Conservation (phyloP, 2,113 vertebrate species). For the Stegostoma tigrinum region DNA sequence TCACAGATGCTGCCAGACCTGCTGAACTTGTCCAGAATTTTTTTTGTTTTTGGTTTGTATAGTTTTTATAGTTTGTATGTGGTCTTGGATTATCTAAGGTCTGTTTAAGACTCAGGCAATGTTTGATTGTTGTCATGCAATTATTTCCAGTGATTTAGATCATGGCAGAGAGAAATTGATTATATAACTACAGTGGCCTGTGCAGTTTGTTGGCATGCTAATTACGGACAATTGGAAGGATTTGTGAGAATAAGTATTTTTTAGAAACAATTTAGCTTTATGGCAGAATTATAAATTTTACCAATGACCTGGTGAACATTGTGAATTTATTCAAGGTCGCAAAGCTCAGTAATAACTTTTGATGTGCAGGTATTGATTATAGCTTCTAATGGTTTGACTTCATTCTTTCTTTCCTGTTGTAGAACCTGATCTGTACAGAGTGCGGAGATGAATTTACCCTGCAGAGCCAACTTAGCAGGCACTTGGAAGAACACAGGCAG, state of each 20-base stretch:
- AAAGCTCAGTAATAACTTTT: not conserved
- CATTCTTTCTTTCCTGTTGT: constrained; percentile 40
- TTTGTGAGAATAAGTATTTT: not conserved
- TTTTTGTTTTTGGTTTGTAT: too few relatives aligned
- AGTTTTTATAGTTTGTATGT: not conserved
- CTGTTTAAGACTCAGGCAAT: not conserved
- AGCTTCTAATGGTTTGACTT: constrained; percentile 29
- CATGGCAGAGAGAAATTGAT: not conserved
- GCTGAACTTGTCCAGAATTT: too few relatives aligned
- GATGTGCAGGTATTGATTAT: not conserved
- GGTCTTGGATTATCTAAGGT: not conserved
- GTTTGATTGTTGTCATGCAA: not conserved
- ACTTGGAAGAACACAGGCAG: constrained; percentile 88
- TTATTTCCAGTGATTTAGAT: not conserved
- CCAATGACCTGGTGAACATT: not conserved
- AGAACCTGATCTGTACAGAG: constrained; percentile 93
- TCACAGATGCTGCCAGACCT: too few relatives aligned
- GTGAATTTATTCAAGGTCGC: not conserved
- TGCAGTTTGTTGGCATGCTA: not conserved
- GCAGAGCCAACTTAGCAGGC: constrained; percentile 84
- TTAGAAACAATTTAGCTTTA: not conserved
- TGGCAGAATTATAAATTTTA: not conserved
- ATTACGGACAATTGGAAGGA: not conserved
- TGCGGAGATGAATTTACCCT: constrained; percentile 96
- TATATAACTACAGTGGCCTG: not conserved